A percentile compares a stretch with the other conserved stretches of the same genome.
Evolutionary conservation across 2,888 invertebrate genomes (phyloP).

Genomic region (Tetrapedia diversipes): DNA sequence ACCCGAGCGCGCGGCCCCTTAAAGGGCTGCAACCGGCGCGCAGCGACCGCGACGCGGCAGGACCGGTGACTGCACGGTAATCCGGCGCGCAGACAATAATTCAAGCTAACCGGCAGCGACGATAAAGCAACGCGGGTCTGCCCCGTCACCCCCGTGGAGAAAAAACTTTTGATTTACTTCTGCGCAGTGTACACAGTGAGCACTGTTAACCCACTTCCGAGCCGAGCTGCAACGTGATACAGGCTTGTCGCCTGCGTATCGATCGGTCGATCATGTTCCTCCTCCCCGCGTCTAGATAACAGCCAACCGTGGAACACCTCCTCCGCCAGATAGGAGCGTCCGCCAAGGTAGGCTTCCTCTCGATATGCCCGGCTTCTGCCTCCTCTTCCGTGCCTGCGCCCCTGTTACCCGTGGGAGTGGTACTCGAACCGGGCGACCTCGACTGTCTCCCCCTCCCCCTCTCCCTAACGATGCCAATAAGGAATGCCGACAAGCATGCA

Average conservation of each 20-base stretch:
- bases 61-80: not conserved
- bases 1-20: not conserved
- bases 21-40: not conserved
- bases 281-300: slow-evolving; percentile 28
- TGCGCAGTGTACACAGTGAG: slow-evolving; percentile 6
- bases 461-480: slow-evolving; percentile 74
- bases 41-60: not conserved
- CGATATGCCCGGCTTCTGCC: too few species aligned
- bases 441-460: slow-evolving; percentile 70
- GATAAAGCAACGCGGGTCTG: slow-evolving; percentile 2
- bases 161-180: slow-evolving; percentile 40
- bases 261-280: slow-evolving; percentile 51
- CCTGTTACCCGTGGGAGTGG: slow-evolving; percentile 68
- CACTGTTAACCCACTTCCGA: slow-evolving; percentile 51
- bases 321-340: slow-evolving; percentile 8
- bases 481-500: slow-evolving; percentile 69
- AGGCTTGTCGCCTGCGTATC: slow-evolving; percentile 36
- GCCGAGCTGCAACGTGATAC: slow-evolving; percentile 30
- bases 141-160: not conserved
- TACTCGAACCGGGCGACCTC: slow-evolving; percentile 77
- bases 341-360: slow-evolving; percentile 22
- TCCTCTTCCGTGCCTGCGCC: slow-evolving; percentile 67
- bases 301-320: slow-evolving; percentile 20
- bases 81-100: not conserved
- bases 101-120: slow-evolving; percentile 9